phyloP scores from a whole-genome alignment of 1,140 invertebrate species.

The Thaumatotibia leucotreta region DNA sequence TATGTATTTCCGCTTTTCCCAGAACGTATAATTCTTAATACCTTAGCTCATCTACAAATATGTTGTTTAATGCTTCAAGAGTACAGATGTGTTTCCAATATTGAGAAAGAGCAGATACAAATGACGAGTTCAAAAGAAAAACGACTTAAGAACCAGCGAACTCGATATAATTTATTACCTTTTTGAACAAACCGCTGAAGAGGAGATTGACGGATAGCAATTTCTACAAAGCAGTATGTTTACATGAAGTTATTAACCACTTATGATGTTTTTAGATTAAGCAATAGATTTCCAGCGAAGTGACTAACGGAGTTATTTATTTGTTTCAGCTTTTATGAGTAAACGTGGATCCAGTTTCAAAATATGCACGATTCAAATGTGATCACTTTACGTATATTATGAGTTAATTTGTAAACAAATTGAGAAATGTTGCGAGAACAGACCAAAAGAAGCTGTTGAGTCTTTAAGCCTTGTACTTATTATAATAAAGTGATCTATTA shows the following conservation, averaged over 20 bases:
- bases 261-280: background rate
- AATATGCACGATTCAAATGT: background rate
- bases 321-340: slow-evolving; percentile 11
- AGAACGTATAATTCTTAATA: background rate
- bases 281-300: background rate
- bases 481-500: background rate
- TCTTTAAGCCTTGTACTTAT: too few relatives aligned
- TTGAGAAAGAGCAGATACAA: slow-evolving; percentile 14
- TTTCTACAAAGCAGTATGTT: background rate
- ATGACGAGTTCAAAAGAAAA: background rate
- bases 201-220: background rate
- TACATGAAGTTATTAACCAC: background rate
- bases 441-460: background rate
- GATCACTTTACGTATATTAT: background rate
- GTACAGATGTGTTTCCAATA: slow-evolving; percentile 15
- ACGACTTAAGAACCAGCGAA: background rate
- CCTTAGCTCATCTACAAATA: background rate
- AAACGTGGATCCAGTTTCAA: slow-evolving; percentile 10
- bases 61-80: background rate
- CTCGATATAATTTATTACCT: background rate
- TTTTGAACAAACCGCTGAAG: background rate
- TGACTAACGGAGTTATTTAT: slow-evolving; percentile 17
- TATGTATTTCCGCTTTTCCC: background rate
- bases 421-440: background rate
- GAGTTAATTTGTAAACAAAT: background rate